A percentile compares a stretch with the other conserved stretches of the same genome.
Evolutionary conservation across 2,113 vertebrate species (phyloP).

Genomic region (Chauna torquata): DNA sequence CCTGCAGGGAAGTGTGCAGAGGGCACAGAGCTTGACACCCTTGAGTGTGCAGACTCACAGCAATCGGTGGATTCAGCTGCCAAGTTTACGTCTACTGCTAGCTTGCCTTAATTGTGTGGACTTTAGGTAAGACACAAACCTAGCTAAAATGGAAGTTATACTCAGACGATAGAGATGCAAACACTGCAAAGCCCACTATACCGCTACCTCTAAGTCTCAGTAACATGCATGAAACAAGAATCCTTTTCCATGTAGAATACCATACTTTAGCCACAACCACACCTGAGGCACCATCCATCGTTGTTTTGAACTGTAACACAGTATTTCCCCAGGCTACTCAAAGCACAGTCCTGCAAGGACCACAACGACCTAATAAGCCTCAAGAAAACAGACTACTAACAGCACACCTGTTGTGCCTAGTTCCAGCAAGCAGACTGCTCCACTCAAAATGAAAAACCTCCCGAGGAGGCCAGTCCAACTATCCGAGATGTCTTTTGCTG

Average conservation of each 20-base stretch:
- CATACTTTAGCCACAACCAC: neutral
- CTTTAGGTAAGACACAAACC: neutral
- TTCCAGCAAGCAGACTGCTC: neutral
- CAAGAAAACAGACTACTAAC: neutral
- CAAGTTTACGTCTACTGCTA: neutral
- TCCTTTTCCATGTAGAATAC: neutral
- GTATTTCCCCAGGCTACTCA: neutral
- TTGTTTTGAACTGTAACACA: rapidly evolving
- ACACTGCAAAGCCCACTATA: neutral
- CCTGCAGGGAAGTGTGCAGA: neutral
- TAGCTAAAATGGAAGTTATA: neutral
- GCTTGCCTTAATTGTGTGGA: neutral
- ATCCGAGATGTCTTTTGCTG: neutral
- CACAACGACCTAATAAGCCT: rapidly evolving
- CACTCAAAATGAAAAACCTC: neutral
- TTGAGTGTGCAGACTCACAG: neutral
- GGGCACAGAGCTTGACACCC: neutral
- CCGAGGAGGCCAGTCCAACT: neutral
- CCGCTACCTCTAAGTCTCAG: neutral
- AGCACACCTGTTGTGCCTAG: neutral
- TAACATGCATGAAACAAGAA: rapidly evolving
- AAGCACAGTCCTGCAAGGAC: neutral
- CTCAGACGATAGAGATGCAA: neutral
- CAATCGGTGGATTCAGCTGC: rapidly evolving
- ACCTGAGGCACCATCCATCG: neutral